phyloP scores from a whole-genome alignment of 2,797 vertebrate genomes.

The Tachyglossus aculeatus region DNA sequence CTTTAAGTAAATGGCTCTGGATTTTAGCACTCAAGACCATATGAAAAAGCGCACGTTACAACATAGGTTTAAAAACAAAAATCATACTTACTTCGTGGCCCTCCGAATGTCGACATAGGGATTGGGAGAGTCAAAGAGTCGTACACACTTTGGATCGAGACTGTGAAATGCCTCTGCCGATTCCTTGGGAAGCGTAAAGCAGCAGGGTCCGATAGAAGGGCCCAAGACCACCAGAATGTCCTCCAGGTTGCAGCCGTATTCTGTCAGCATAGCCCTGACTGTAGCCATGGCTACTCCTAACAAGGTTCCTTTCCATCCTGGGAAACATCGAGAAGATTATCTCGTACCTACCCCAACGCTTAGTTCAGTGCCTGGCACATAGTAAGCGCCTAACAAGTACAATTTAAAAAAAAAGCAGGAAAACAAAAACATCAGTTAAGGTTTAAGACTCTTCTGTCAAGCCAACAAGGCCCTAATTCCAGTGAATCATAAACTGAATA shows the following conservation, averaged over 20 bases:
- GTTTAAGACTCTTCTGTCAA: no score
- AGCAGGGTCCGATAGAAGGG: slow-evolving; percentile 90
- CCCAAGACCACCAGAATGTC: slow-evolving; percentile 87
- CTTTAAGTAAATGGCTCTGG: no score
- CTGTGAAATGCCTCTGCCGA: slow-evolving; percentile 78
- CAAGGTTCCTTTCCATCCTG: slow-evolving; percentile 93
- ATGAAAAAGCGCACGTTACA: no score
- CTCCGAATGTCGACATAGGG: slow-evolving; percentile 86
- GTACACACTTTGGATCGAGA: slow-evolving; percentile 85
- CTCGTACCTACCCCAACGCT: no score
- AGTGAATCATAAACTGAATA: no score
- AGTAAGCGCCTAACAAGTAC: no score
- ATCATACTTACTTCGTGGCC: slow-evolving; percentile 83
- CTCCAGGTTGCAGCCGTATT: slow-evolving; percentile 77
- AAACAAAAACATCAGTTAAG: no score
- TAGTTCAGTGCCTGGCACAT: no score
- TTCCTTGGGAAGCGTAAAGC: slow-evolving; percentile 81
- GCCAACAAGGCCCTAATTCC: no score
- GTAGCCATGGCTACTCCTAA: slow-evolving; percentile 88
- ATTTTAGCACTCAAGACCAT: no score
- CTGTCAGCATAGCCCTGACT: slow-evolving; percentile 84
- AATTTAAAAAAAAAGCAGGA: no score
- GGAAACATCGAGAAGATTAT: slow-evolving; percentile 18
- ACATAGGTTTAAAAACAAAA: background rate
- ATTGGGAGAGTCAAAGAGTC: slow-evolving; percentile 65